These are phyloP conservation scores for Grantiella picta DNA, from an alignment of 2,113 vertebrate genomes.

Conservation along the genomic window DNA sequence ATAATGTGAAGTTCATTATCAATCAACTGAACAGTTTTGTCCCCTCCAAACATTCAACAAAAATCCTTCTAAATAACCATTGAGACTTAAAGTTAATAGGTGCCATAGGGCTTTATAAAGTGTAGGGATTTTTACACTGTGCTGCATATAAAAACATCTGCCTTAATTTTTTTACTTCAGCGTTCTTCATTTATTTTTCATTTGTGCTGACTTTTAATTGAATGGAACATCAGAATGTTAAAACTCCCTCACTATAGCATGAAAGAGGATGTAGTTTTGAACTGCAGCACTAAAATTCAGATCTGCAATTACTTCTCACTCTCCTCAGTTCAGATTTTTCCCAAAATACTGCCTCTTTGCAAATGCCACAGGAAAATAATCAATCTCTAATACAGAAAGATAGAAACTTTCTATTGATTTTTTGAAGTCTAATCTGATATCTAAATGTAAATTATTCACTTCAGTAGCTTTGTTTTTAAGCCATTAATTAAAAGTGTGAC, in stretches of 20 bases:
- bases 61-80: neutral
- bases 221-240: neutral
- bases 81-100: neutral
- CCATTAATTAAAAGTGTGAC: neutral
- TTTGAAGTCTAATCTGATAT: neutral
- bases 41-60: neutral
- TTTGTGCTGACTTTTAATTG: neutral
- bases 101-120: neutral
- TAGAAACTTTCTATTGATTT: neutral
- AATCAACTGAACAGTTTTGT: neutral
- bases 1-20: neutral
- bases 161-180: neutral
- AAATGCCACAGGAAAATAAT: neutral
- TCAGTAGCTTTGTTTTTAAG: neutral
- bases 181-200: neutral
- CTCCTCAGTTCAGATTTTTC: neutral
- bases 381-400: neutral
- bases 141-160: neutral
- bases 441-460: neutral
- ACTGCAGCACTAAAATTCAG: neutral
- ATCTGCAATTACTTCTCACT: neutral
- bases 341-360: neutral
- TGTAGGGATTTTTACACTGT: fast-evolving
- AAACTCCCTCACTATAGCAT: neutral
- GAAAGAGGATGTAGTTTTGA: neutral